These are phyloP conservation scores for Patella pellucida DNA, from an alignment of 2,888 invertebrate genomes.

Conservation along the genomic window DNA sequence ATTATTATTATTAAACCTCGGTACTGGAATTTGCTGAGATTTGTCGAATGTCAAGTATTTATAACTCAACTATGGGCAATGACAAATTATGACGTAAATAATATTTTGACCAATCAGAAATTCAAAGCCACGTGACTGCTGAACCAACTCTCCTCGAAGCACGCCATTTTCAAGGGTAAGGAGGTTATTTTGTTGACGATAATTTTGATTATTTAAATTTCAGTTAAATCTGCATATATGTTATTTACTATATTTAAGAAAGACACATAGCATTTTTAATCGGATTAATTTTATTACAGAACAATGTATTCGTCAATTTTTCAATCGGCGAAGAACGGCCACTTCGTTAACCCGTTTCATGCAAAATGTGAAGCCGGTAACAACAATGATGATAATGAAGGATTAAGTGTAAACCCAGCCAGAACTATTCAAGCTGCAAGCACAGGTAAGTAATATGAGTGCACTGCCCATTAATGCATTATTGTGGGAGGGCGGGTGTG, in stretches of 20 bases:
- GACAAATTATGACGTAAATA: background rate
- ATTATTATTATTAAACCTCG: no score
- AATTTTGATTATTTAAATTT: background rate
- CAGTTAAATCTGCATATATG: background rate
- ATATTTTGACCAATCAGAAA: constrained; percentile 2
- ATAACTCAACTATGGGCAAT: no score
- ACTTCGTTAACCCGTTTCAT: constrained; percentile 60
- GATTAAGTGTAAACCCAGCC: constrained; percentile 49
- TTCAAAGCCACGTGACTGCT: background rate
- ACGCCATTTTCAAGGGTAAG: constrained; percentile 33
- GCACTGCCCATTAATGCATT: no score
- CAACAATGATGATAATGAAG: constrained; percentile 20
- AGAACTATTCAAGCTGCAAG: constrained; percentile 63
- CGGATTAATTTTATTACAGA: constrained; percentile 23
- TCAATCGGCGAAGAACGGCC: constrained; percentile 65
- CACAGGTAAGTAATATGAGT: no score
- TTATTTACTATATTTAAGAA: background rate
- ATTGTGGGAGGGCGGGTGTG: no score
- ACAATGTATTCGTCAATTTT: constrained; percentile 66
- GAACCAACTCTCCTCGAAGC: background rate
- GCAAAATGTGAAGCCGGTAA: constrained; percentile 60
- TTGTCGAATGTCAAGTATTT: no score
- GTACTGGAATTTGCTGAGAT: no score
- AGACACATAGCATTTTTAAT: background rate
- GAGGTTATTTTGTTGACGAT: constrained; percentile 29